phyloP scores from a whole-genome alignment of 2,797 vertebrate genomes.

The Garrulus glandarius region DNA sequence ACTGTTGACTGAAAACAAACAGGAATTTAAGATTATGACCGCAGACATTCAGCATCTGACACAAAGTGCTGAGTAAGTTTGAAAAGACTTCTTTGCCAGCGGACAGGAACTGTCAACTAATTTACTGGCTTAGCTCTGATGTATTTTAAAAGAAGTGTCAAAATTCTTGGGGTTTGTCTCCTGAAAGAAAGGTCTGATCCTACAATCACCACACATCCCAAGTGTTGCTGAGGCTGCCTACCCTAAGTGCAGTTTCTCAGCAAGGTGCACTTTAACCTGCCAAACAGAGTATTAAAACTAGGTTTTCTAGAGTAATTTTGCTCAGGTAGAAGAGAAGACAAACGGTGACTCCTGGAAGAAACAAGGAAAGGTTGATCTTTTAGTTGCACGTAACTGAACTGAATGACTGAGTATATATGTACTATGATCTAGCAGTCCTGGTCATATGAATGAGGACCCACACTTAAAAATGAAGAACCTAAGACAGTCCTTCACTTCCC shows the following conservation, averaged over 20 bases:
- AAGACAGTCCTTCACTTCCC: background rate
- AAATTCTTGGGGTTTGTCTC: background rate
- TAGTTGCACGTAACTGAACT: background rate
- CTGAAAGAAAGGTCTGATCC: background rate
- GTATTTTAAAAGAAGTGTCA: background rate
- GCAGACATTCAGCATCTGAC: slow-evolving; percentile 34
- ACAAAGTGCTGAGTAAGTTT: slow-evolving; percentile 46
- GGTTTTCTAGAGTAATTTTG: background rate
- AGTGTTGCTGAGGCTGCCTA: background rate
- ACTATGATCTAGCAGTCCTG: background rate
- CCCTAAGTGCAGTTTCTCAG: background rate
- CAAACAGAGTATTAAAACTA: background rate
- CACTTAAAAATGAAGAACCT: background rate
- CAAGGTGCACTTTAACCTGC: background rate
- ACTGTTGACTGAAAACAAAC: slow-evolving; percentile 57
- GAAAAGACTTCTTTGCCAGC: background rate
- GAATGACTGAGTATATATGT: accelerated
- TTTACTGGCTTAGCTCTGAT: background rate
- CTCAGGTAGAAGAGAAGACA: background rate
- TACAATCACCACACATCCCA: background rate
- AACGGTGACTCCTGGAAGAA: background rate
- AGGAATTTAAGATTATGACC: slow-evolving; percentile 59
- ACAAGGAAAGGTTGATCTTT: background rate
- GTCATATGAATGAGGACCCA: background rate
- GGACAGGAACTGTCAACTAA: slow-evolving; percentile 8